phyloP scores from a whole-genome alignment of 2,888 invertebrate species.

The Marronus borbonicus region DNA sequence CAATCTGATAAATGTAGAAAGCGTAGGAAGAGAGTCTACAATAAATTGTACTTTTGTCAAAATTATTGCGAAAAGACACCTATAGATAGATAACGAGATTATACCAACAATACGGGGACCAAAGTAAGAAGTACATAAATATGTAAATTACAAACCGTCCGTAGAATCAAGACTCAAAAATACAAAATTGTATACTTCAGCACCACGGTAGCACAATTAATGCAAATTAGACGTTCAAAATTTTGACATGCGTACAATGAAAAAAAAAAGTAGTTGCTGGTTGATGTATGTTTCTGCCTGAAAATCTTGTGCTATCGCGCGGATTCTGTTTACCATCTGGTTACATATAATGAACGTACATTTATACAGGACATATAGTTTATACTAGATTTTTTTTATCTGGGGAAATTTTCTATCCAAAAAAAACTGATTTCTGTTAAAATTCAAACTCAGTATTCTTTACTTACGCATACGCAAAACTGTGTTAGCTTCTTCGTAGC shows the following conservation, averaged over 20 bases:
- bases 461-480: constrained; percentile 9
- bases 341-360: background rate
- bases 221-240: constrained; percentile 17
- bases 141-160: constrained; percentile 26
- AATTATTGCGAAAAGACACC: constrained; percentile 16
- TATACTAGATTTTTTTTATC: constrained; percentile 10
- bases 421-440: constrained; percentile 1
- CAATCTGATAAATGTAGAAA: constrained; percentile 23
- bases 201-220: background rate
- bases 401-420: background rate
- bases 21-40: constrained; percentile 14
- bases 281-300: constrained; percentile 15
- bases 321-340: background rate
- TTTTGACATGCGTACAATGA: constrained; percentile 37
- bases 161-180: background rate
- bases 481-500: constrained; percentile 27
- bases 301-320: constrained; percentile 17
- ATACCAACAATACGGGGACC: constrained; percentile 27
- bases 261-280: constrained; percentile 1
- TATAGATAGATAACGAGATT: background rate
- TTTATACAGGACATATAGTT: background rate
- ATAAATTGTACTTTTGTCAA: constrained; percentile 38
- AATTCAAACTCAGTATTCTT: background rate
- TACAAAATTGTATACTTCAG: background rate
- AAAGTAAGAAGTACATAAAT: constrained; percentile 13